Conservation (phyloP, 2,113 vertebrate genomes). For the Perca flavescens region DNA sequence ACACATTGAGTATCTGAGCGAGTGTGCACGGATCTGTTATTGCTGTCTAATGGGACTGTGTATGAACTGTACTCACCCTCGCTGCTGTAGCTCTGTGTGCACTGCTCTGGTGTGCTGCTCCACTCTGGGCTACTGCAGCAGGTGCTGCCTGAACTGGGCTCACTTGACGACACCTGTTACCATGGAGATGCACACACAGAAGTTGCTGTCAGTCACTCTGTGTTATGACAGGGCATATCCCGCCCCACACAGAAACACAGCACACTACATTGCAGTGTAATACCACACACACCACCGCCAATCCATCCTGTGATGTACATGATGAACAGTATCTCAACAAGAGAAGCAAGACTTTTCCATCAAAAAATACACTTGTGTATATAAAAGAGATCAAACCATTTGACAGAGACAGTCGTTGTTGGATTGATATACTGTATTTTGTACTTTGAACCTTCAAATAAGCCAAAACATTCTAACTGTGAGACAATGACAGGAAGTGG, state of each 20-base stretch:
- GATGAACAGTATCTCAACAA: background rate
- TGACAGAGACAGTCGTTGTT: background rate
- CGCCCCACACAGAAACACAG: constrained; percentile 35
- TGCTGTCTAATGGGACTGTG: constrained; percentile 6
- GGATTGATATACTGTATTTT: background rate
- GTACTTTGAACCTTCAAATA: background rate
- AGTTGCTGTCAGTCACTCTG: constrained; percentile 80
- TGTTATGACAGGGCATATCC: constrained; percentile 61
- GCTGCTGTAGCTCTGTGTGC: constrained; percentile 84
- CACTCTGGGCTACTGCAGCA: constrained; percentile 97
- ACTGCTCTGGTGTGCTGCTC: constrained; percentile 92
- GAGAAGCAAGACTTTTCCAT: background rate
- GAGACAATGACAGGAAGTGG: background rate
- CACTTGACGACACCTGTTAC: constrained; percentile 88
- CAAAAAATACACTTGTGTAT: background rate
- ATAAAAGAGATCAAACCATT: background rate
- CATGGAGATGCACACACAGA: constrained; percentile 73
- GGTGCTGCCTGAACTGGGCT: constrained; percentile 90
- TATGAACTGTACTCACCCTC: constrained; percentile 85
- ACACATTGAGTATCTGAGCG: constrained; percentile 19
- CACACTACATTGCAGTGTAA: constrained; percentile 2
- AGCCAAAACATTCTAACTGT: background rate
- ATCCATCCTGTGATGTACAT: background rate
- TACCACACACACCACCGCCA: constrained; percentile 18
- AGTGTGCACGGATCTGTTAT: background rate